Conservation (phyloP, 2,888 invertebrate species). For the Galerucella pusilla region DNA sequence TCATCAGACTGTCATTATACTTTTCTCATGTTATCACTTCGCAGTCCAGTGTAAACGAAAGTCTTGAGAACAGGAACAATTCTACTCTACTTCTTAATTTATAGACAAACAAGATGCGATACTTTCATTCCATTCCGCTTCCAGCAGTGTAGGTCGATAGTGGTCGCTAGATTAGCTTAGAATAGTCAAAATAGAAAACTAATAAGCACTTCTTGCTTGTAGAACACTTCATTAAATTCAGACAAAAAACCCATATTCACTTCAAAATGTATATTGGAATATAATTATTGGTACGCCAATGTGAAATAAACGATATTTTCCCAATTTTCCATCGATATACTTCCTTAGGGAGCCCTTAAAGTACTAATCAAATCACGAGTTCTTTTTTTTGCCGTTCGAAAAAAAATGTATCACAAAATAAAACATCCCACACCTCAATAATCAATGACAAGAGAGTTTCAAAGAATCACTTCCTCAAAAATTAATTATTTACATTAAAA, state of each 20-base stretch:
- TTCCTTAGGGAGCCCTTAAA: constrained; percentile 8
- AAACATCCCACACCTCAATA: constrained; percentile 3
- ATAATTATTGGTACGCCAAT: not conserved
- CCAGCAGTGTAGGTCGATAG: no score
- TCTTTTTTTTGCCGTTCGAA: not conserved
- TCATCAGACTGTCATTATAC: no score
- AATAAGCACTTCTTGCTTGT: no score
- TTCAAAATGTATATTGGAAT: not conserved
- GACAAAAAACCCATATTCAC: not conserved
- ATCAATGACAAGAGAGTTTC: constrained; percentile 11
- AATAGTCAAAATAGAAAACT: no score
- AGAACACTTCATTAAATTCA: no score
- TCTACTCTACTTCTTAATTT: no score
- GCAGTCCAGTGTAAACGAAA: no score
- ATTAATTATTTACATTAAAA: constrained; percentile 19
- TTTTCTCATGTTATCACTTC: no score
- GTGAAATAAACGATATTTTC: not conserved
- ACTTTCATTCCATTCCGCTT: no score
- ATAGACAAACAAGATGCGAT: no score
- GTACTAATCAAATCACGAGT: not conserved
- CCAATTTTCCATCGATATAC: not conserved
- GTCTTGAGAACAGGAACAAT: no score
- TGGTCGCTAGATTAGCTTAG: no score
- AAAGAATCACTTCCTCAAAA: not conserved
- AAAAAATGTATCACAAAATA: constrained; percentile 7